These are phyloP conservation scores for Pandemis heparana DNA, from an alignment of 2,888 invertebrate species.

Conservation along the genomic window DNA sequence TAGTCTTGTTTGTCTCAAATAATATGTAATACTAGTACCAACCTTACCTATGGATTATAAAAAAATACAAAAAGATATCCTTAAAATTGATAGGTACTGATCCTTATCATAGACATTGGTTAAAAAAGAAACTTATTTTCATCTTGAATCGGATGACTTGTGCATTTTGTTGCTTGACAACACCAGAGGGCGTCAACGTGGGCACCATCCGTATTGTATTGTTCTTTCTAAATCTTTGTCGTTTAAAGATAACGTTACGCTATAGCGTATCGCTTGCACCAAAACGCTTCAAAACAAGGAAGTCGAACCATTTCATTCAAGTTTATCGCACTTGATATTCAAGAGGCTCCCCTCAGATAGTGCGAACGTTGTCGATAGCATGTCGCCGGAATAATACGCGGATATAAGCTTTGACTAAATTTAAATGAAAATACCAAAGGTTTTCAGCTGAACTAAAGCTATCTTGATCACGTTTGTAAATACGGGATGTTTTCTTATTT, in stretches of 20 bases:
- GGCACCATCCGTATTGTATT: no score
- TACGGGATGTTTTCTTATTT: background rate
- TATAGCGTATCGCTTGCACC: slow-evolving; percentile 7
- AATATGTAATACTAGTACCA: no score
- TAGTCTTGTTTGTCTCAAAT: no score
- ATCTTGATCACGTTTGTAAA: background rate
- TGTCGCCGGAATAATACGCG: slow-evolving; percentile 10
- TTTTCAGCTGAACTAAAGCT: background rate
- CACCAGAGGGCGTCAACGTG: no score
- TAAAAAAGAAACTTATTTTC: no score
- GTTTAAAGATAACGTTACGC: background rate
- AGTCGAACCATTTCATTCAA: slow-evolving; percentile 38
- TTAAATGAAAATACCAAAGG: background rate
- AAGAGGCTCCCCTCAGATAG: slow-evolving; percentile 24
- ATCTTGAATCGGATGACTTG: no score
- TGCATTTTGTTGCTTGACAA: no score
- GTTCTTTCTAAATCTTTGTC: no score
- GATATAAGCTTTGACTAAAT: slow-evolving; percentile 2
- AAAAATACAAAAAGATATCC: no score
- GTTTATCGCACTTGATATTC: slow-evolving; percentile 42
- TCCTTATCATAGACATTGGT: no score
- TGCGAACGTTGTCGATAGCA: slow-evolving; percentile 14
- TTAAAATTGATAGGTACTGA: no score
- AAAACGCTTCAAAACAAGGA: slow-evolving; percentile 17
- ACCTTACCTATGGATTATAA: no score